Conservation (phyloP, 2,113 vertebrate genomes). For the Euleptes europaea region DNA sequence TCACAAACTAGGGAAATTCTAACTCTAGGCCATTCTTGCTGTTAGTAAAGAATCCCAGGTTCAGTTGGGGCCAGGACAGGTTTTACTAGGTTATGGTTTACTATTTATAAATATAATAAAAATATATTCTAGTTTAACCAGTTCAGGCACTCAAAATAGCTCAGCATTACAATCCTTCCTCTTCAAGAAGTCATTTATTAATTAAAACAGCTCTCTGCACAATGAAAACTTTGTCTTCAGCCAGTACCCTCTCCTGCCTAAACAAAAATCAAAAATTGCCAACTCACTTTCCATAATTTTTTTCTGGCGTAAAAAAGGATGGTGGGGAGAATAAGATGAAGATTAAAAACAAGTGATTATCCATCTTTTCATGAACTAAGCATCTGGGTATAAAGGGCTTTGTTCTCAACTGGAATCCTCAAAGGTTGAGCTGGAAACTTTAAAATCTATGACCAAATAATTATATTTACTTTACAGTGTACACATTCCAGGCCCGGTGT, state of each 20-base stretch:
- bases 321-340: background rate
- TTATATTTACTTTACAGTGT: no score
- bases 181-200: constrained; percentile 12
- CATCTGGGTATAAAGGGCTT: background rate
- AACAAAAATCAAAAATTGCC: constrained; percentile 26
- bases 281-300: background rate
- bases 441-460: no score
- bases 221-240: constrained; percentile 29
- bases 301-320: background rate
- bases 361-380: background rate
- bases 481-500: no score
- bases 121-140: background rate
- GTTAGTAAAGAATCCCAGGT: background rate
- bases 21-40: background rate
- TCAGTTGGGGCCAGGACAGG: background rate
- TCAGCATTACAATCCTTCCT: background rate
- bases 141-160: background rate
- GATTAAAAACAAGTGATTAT: background rate
- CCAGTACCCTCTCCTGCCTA: background rate
- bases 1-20: no score
- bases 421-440: no score
- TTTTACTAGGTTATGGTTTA: background rate
- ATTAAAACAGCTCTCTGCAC: background rate
- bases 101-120: background rate
- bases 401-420: no score